phyloP scores from a whole-genome alignment of 1,140 invertebrate species.

The Eumeta japonica region DNA sequence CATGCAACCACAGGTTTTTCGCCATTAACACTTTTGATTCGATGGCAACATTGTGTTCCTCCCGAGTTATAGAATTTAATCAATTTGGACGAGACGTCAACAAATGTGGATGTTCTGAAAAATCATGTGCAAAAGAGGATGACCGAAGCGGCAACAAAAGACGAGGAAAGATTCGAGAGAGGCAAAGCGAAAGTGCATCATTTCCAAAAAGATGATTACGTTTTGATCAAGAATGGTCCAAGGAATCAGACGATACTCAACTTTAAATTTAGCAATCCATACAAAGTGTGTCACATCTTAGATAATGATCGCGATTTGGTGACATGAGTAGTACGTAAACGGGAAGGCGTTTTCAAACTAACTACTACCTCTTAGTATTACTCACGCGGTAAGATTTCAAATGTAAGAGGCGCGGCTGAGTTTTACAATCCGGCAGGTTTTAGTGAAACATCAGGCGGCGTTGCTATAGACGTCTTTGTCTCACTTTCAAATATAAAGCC shows the following conservation, averaged over 20 bases:
- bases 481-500: too few relatives aligned
- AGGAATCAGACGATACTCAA: not conserved
- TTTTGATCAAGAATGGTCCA: not conserved
- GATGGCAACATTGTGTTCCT: not conserved
- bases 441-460: too few relatives aligned
- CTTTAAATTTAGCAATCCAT: not conserved
- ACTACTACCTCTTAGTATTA: too few relatives aligned
- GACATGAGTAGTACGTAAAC: not conserved
- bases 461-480: too few relatives aligned
- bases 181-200: slow-evolving; percentile 4
- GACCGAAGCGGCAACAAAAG: not conserved
- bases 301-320: not conserved
- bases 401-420: too few relatives aligned
- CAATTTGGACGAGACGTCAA: not conserved
- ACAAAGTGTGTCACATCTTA: not conserved
- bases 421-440: too few relatives aligned
- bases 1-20: not conserved
- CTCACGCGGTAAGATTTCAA: too few relatives aligned
- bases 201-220: too few relatives aligned
- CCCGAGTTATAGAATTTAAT: not conserved
- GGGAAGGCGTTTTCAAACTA: too few relatives aligned
- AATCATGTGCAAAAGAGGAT: not conserved
- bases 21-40: not conserved
- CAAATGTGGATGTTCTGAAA: not conserved
- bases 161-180: slow-evolving; percentile 1